These are phyloP conservation scores for Etia nguti DNA, from an alignment of 2,113 vertebrate genomes.

Conservation along the genomic window DNA sequence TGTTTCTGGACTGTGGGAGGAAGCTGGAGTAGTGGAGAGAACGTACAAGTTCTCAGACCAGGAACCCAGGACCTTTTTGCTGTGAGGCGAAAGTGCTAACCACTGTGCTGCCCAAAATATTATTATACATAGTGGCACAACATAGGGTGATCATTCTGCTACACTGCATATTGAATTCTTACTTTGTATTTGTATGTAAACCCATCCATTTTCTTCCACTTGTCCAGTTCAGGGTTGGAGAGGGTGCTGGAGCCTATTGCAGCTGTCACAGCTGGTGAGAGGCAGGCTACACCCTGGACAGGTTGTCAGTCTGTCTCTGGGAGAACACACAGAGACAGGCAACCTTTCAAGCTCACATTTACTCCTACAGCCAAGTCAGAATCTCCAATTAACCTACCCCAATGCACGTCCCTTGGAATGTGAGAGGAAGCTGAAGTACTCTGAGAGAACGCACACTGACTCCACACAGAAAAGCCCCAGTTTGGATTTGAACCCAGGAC, in stretches of 20 bases:
- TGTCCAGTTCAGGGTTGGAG: not conserved
- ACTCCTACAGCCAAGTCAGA: not conserved
- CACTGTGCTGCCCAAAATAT: not conserved
- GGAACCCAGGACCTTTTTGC: not conserved
- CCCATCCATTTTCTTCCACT: not conserved
- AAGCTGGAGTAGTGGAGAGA: not conserved
- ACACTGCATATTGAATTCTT: not conserved
- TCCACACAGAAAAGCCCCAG: not conserved
- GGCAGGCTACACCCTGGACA: not conserved
- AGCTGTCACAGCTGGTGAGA: not conserved
- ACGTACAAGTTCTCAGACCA: not conserved
- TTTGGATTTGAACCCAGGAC: not conserved
- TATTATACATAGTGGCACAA: not conserved
- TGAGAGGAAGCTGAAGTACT: accelerated
- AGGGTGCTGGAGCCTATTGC: not conserved
- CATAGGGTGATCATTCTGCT: not conserved
- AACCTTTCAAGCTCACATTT: not conserved
- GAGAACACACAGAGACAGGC: not conserved
- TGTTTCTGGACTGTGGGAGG: not conserved
- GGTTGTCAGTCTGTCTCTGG: not conserved
- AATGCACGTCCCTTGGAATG: accelerated
- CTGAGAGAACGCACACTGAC: accelerated
- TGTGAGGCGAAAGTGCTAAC: not conserved
- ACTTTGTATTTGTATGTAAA: not conserved
- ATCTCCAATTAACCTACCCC: not conserved